These are phyloP conservation scores for Bombus superbus DNA, from an alignment of 1,140 invertebrate genomes.

Conservation along the genomic window DNA sequence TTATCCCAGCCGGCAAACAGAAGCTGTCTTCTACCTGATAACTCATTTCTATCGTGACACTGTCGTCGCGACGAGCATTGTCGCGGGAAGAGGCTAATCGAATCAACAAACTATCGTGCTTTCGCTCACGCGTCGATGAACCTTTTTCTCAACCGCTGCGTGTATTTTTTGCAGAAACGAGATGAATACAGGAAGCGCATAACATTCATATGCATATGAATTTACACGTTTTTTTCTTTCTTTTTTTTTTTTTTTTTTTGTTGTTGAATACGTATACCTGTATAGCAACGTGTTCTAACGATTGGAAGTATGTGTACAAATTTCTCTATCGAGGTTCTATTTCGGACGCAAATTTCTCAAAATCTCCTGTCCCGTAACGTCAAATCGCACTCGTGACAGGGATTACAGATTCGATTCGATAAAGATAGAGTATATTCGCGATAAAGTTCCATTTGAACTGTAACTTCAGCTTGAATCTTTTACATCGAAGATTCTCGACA, in stretches of 20 bases:
- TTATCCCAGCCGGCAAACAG: not conserved
- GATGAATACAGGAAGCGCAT: not conserved
- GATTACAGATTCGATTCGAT: not conserved
- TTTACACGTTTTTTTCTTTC: not conserved
- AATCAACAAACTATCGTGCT: conserved; percentile 28
- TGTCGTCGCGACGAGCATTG: not conserved
- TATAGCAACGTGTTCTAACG: not conserved
- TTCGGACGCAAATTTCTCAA: not conserved
- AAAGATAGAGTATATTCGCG: not conserved
- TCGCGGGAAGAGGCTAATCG: conserved; percentile 18
- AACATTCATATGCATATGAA: not conserved
- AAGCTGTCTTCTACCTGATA: conserved; percentile 9
- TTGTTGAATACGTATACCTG: not conserved
- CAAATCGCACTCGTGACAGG: not conserved
- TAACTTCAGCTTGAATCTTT: not conserved
- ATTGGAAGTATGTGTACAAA: no score
- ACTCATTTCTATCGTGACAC: conserved; percentile 31
- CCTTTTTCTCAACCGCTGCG: not conserved
- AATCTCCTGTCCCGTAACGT: not conserved
- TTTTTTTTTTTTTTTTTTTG: no score
- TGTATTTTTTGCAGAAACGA: not conserved
- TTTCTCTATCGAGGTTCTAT: not conserved
- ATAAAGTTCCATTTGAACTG: not conserved
- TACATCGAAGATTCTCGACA: not conserved
- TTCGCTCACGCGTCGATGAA: conserved; percentile 17